Evolutionary conservation across 2,888 invertebrate species (phyloP).

Genomic region (Galerucella calmariensis): DNA sequence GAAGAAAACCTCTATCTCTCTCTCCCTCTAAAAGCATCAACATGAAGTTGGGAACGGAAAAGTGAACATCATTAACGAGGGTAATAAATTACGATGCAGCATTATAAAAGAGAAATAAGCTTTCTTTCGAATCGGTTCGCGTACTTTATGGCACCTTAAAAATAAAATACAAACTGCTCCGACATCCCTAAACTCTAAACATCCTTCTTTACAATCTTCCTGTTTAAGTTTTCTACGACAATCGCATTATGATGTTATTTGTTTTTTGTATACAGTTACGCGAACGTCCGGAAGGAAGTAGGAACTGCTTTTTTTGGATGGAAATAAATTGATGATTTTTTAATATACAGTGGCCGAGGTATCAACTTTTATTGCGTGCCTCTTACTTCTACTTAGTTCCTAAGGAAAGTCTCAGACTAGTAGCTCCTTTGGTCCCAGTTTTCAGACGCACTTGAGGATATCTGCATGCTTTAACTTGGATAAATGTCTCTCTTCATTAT

Average conservation of each 20-base stretch:
- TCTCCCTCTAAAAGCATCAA: constrained; percentile 6
- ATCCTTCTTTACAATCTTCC: constrained; percentile 22
- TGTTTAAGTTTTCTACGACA: constrained; percentile 18
- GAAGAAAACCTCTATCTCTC: background rate
- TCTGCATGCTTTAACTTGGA: no score
- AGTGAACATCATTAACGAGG: constrained; percentile 17
- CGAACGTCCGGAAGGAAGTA: background rate
- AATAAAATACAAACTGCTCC: constrained; percentile 26
- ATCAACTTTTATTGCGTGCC: no score
- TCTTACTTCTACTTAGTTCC: no score
- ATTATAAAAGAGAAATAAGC: constrained; percentile 9
- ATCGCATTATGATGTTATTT: constrained; percentile 1
- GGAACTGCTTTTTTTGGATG: background rate
- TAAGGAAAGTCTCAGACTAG: no score
- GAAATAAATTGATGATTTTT: background rate
- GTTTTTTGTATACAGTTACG: constrained; percentile 3
- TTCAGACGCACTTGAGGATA: no score
- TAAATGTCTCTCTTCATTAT: no score
- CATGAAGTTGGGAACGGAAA: constrained; percentile 9
- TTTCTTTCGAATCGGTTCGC: background rate
- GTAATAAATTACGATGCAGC: constrained; percentile 18
- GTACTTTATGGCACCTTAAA: constrained; percentile 30
- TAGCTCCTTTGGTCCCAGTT: no score
- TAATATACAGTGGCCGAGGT: background rate
- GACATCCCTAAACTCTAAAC: constrained; percentile 28